Base-by-base conservation (phyloP, 2,113 vertebrate species). In the Heterotis niloticus region DNA sequence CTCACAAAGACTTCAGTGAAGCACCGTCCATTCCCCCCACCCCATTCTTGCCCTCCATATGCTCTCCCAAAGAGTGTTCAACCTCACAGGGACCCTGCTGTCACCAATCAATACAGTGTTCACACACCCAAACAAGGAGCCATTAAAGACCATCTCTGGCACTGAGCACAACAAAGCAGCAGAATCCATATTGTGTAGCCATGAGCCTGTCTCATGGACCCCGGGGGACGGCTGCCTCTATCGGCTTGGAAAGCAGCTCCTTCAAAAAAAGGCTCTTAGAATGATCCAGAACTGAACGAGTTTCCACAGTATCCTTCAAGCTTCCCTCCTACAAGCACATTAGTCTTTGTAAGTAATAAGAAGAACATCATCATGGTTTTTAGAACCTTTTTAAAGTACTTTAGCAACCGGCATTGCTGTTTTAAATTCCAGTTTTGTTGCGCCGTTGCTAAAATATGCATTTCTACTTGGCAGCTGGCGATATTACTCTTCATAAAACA, bases 401-500 rank as follows among this genome's bases (percentile, higher is more conserved):
- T 20, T 77, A 28, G 44, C 64, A 59, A 16, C 17, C 24, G 5
- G 14, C 52, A 59, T 59, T 69, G 24, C 68, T 28, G 28, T n/a
- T 16, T 5, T 57, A 11, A 71, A 79, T 57, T 26, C 29, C 23
- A 59, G n/a, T 70, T 64, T 52, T 34, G 68, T 28, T 69, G 44
- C 7, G 9, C n/a, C 23, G 60, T 23, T 62, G 66, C 71, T 44
- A 68, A 72, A 60, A 56, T 26, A 29, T 9, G 20, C 68, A n/a
- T 44, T 71, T 54, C 78, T 73, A 34, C 68, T 20, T 73, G 69
- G 69, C 78, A 79, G 69, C 68, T 52, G 68, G 59, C 20, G 24
- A 34, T 79, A 73, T 73, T 79, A 65, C 34, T 59, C 68, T 52
- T 64, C 73, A 52, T 79, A 73, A 44, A 74, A 64, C 28, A 59